Percentiles rank a stretch among this genome's conserved stretches.
phyloP scores from a whole-genome alignment of 2,797 vertebrate species.

The Phataginus tricuspis region DNA sequence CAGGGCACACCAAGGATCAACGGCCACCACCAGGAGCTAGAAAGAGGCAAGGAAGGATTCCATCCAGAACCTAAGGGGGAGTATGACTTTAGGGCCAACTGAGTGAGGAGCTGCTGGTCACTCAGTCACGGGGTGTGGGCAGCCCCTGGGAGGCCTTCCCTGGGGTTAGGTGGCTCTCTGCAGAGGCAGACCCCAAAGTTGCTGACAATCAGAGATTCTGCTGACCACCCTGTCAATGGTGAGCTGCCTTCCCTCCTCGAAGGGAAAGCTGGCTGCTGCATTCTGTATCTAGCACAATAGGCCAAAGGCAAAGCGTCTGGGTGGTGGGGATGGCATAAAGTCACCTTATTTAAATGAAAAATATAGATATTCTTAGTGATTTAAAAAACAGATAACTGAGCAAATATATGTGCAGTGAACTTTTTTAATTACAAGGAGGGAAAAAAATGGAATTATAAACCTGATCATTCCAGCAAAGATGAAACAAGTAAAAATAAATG shows the following conservation, averaged over 20 bases:
- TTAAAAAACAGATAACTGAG: background rate
- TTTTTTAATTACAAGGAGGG: background rate
- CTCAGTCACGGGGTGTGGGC: too few species aligned
- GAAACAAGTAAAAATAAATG: constrained; percentile 2
- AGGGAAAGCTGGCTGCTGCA: background rate
- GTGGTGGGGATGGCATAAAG: background rate
- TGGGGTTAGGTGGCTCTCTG: too few species aligned
- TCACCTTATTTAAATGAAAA: background rate
- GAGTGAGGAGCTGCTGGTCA: too few species aligned
- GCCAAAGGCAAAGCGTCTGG: background rate
- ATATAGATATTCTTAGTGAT: background rate
- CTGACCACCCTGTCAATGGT: background rate
- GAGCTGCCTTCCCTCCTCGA: background rate
- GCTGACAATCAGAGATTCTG: background rate
- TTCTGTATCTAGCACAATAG: background rate
- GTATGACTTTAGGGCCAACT: too few species aligned
- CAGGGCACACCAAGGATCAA: too few species aligned
- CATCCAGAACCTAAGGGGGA: too few species aligned
- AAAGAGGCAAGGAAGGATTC: too few species aligned
- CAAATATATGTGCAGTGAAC: background rate
- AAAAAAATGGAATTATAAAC: background rate
- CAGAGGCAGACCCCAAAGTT: too few species aligned
- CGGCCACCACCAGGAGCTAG: too few species aligned
- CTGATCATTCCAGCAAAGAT: background rate
- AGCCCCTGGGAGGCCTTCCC: too few species aligned